Percentiles rank a stretch among this genome's conserved stretches.
These are phyloP conservation scores for Netelia melanura DNA, from an alignment of 2,888 invertebrate species.

Conservation along the genomic window DNA sequence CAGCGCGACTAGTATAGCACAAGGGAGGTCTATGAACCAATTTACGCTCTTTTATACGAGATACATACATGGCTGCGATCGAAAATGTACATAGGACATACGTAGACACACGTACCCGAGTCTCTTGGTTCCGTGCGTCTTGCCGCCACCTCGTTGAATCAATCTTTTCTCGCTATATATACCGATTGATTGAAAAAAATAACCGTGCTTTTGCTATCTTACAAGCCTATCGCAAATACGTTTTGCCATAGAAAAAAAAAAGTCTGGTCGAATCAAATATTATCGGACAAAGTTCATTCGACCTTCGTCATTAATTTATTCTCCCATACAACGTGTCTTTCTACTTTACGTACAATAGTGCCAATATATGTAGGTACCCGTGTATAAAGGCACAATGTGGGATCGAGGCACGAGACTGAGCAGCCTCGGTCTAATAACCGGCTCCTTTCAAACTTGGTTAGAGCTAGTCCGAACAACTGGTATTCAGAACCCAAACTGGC, in stretches of 20 bases:
- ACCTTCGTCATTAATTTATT: too few relatives aligned
- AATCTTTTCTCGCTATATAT: constrained; percentile 34
- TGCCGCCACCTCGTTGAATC: constrained; percentile 15
- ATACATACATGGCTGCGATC: neutral
- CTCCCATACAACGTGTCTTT: too few relatives aligned
- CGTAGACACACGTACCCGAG: neutral
- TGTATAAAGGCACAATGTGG: constrained; percentile 5
- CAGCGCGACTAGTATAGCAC: neutral
- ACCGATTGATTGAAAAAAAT: neutral
- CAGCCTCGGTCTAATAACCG: constrained; percentile 70
- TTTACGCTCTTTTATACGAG: constrained; percentile 49
- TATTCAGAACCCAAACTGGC: constrained; percentile 29
- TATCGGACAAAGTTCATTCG: too few relatives aligned
- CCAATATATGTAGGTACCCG: neutral
- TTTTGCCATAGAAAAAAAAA: too few relatives aligned
- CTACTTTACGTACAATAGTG: too few relatives aligned
- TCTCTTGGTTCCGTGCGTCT: neutral
- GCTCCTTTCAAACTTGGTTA: constrained; percentile 78
- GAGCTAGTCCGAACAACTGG: constrained; percentile 60
- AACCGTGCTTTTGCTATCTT: too few relatives aligned
- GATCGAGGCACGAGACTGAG: neutral
- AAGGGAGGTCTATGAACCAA: constrained; percentile 64
- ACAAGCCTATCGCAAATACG: too few relatives aligned
- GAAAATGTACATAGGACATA: neutral
- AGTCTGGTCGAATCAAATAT: too few relatives aligned